Evolutionary conservation across 30 jellyfish, hydroid and myxozoan species (phyloP).

Genomic region (Turritopsis rubra): DNA sequence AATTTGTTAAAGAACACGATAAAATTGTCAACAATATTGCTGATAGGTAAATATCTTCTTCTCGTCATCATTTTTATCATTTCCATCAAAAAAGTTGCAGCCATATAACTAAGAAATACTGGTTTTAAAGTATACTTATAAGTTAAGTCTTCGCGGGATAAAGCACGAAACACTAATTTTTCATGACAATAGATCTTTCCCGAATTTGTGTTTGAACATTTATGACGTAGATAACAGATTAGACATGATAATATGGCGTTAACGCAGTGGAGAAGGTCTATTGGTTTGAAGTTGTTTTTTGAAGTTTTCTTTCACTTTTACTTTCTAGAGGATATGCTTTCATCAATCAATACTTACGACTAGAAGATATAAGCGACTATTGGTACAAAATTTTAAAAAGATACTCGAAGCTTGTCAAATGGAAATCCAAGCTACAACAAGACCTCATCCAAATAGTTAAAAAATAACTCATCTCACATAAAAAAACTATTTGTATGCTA

Average conservation of each 20-base stretch:
- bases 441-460: constrained; percentile 28
- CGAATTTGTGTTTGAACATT: no score
- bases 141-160: no score
- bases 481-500: neutral
- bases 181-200: no score
- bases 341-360: constrained; percentile 43
- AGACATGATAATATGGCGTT: no score
- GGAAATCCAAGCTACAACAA: constrained; percentile 47
- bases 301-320: neutral
- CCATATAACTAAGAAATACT: no score
- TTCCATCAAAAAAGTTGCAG: no score
- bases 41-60: constrained; percentile 33
- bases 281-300: neutral
- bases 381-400: constrained; percentile 59
- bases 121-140: no score
- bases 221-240: no score
- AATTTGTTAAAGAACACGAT: constrained; percentile 63
- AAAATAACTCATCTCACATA: neutral
- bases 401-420: constrained; percentile 56
- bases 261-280: no score
- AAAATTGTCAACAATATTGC: constrained; percentile 52
- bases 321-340: constrained; percentile 60
- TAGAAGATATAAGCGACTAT: constrained; percentile 52
- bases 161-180: no score
- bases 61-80: neutral